Base-by-base conservation (phyloP, 2,888 invertebrate species). In the Pantelozetes paolii region DNA sequence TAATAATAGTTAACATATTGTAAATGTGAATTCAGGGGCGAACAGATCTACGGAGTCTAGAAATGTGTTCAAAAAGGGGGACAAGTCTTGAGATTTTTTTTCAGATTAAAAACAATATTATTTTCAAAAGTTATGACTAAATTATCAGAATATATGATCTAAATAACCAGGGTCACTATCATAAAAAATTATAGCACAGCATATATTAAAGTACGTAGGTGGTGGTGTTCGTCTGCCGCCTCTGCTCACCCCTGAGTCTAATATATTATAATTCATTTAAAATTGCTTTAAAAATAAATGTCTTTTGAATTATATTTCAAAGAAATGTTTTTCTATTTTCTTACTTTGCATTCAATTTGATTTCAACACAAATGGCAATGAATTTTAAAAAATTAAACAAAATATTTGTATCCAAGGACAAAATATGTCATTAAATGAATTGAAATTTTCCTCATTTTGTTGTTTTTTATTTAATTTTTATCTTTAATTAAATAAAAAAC, bases 291-390 rank as follows among this genome's bases (percentile, higher is more conserved):
- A 8, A 54, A 57, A 57, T 57, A 18, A 28, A 28, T 30, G 1
- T 13, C 9, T 2, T 18, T 18, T 28, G 28, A 18, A 6, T 36
- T 36, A 36, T 36, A 36, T 2, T 50, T 15, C 20, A 50, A 50
- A 50, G 20, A 57, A 28, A 57, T 30, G 15, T 28, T 23, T 57
- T 23, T 20, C 54, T 23, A 13, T 48, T 48, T 48, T 48, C 11
- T 18, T 18, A 5, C 26, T 26, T 23, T 23, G 13, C 15, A 30
- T 45, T 30, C 13, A 57, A 18, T 28, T 57, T 28, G 11, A 57
- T 30, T 57, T 54, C 54, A 54, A 26, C 30, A 54, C 6, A 28
- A 57, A 57, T 57, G 57, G 57, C 57, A 57, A 57, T 57, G 57
- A 57, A 30, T 30, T 57, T 57, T 1, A 54, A 45, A 18, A 30